Percentiles rank a stretch among this genome's conserved stretches.
Evolutionary conservation across 2,113 vertebrate species (phyloP).

Genomic region (Apistogramma diplotaenia): DNA sequence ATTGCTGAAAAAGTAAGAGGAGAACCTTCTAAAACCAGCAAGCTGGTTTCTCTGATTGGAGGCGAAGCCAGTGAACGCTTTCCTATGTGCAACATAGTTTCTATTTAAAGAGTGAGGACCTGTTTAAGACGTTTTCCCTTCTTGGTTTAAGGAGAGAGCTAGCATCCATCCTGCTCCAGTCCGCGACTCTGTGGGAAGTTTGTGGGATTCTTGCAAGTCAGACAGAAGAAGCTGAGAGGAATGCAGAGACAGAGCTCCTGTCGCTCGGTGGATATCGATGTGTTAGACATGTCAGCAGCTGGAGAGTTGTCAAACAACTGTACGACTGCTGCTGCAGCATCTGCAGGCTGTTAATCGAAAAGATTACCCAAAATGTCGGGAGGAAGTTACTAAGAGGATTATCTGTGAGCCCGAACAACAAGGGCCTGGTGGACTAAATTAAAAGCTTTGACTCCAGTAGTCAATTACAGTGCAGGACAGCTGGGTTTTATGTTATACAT

Average conservation of each 20-base stretch:
- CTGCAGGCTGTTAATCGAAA: constrained; percentile 23
- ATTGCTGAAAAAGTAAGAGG: constrained; percentile 22
- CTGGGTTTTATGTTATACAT: constrained; percentile 57
- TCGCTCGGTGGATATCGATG: constrained; percentile 5
- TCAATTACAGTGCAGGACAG: constrained; percentile 22
- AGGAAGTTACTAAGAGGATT: constrained; percentile 28
- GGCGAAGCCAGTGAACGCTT: constrained; percentile 44
- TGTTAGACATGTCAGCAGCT: constrained; percentile 32
- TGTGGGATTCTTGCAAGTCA: constrained; percentile 33
- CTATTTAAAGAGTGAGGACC: constrained; percentile 53
- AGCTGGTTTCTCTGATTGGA: constrained; percentile 57
- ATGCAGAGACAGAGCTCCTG: constrained; percentile 19
- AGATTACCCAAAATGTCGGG: constrained; percentile 40
- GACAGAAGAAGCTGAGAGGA: constrained; percentile 28
- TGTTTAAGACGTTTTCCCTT: constrained; percentile 43
- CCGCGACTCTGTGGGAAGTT: constrained; percentile 31
- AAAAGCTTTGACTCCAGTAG: constrained; percentile 46
- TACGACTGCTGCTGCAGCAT: constrained; percentile 3
- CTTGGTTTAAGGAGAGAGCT: constrained; percentile 16
- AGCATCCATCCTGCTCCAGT: constrained; percentile 59
- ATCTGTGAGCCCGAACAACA: constrained; percentile 23
- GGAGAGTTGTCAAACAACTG: constrained; percentile 54
- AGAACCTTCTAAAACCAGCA: constrained; percentile 68
- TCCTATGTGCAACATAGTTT: constrained; percentile 49
- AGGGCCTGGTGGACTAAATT: constrained; percentile 15